Evolutionary conservation across 2,797 vertebrate genomes (phyloP).

Genomic region (Cheirogaleus major): DNA sequence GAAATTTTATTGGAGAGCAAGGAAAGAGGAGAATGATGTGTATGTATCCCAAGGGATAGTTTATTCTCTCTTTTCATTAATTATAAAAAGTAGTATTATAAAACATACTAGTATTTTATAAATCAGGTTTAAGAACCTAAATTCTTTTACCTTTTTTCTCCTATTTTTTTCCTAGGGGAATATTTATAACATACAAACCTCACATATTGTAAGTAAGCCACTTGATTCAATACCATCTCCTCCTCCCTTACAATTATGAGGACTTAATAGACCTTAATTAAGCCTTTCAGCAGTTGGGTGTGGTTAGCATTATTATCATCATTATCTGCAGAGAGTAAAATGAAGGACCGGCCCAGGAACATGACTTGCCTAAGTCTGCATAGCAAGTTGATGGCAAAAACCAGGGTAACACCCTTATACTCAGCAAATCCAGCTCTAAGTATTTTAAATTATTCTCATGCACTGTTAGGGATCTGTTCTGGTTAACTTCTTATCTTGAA

Average conservation of each 20-base stretch:
- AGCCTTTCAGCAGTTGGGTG: background rate
- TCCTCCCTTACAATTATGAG: slow-evolving; percentile 33
- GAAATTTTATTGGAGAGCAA: background rate
- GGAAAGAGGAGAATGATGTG: background rate
- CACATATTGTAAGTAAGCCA: background rate
- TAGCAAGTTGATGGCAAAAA: background rate
- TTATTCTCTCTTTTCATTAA: background rate
- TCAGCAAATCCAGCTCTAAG: background rate
- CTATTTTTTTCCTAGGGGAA: background rate
- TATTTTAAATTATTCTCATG: background rate
- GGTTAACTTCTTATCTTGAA: background rate
- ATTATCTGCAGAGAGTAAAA: slow-evolving; percentile 23
- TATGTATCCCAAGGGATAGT: background rate
- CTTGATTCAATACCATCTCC: background rate
- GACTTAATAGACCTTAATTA: slow-evolving; percentile 17
- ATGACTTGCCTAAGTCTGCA: background rate
- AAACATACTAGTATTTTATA: background rate
- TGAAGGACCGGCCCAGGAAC: background rate
- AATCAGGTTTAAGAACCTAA: background rate
- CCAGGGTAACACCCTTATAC: background rate
- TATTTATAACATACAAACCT: background rate
- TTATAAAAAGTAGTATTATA: background rate
- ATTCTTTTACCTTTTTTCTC: background rate
- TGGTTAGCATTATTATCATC: background rate
- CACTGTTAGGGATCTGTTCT: background rate